These are phyloP conservation scores for Resseliella maxima DNA, from an alignment of 2,888 invertebrate genomes.

Conservation along the genomic window DNA sequence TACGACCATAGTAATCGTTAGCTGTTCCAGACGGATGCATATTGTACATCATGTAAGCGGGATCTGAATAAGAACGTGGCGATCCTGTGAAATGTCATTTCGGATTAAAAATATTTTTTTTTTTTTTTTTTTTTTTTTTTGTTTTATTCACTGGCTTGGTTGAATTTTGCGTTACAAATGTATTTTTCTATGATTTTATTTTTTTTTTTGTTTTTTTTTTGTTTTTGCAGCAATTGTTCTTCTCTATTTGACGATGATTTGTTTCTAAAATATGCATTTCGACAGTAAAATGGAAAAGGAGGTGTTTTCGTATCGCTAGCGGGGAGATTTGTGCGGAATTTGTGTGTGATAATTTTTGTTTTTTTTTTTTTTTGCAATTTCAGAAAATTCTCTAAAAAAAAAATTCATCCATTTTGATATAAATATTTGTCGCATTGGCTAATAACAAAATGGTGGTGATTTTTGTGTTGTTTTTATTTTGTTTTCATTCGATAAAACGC, in stretches of 20 bases:
- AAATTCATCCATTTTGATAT: background rate
- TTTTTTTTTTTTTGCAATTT: background rate
- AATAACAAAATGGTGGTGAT: conserved; percentile 17
- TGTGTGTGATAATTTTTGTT: no score
- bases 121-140: background rate
- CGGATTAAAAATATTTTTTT: conserved; percentile 41
- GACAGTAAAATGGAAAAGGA: background rate
- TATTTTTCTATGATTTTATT: background rate
- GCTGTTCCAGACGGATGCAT: conserved; percentile 63
- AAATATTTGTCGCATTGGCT: conserved; percentile 13
- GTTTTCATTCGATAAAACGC: conserved; percentile 26
- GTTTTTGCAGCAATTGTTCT: conserved; percentile 41
- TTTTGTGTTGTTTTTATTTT: background rate
- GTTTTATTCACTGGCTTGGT: background rate
- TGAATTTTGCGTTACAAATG: no score
- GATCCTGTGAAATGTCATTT: conserved; percentile 64
- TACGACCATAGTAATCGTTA: conserved; percentile 67
- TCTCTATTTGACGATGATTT: background rate
- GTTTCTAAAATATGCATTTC: background rate
- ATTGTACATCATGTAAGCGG: conserved; percentile 65
- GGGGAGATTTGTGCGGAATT: conserved; percentile 12
- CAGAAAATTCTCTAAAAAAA: background rate
- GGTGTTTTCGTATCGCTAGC: background rate
- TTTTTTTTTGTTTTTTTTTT: conserved; percentile 25
- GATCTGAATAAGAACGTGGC: conserved; percentile 66